Evolutionary conservation across 2,888 invertebrate genomes (phyloP), one percentile per base, ranked within the genome.

Genomic region (Lydus trimaculatus): DNA sequence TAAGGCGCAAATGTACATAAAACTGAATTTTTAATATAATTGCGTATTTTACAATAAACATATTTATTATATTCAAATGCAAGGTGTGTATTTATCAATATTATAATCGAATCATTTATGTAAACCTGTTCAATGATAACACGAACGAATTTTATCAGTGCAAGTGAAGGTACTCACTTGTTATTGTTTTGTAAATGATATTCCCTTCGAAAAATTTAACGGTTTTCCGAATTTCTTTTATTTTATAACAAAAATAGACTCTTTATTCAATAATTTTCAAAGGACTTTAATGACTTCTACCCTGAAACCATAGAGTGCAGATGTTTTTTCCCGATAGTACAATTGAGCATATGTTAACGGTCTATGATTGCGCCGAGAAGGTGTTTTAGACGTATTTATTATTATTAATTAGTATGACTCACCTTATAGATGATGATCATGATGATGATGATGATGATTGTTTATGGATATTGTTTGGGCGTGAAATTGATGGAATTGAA

Each of bases 401-500:
- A 70, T 64, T 70, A 70, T 70, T 70, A 70, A 70, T 70, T 70
- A 70, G 31, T 65, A 63, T 70, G 70, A 70, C 43, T 70, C 70
- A 70, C 65, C 70, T 28, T 28, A 28, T 23, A 56, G 56, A 36
- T 61, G 39, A n/a, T n/a, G n/a, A n/a, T n/a, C n/a, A 33, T 11
- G 33, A 33, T 7, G 63, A 63, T 17, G 36, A 56, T 36, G 69
- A 69, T 66, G 65, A 65, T 70, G 68, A 74, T 74, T 74, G 74
- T 74, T 72, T 74, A 72, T 72, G 70, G 43, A 72, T 69, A 67
- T 72, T 71, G 72, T 65, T 68, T 63, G 73, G 75, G 74, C 73
- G 75, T 72, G 71, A 66, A 61, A 74, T 43, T 60, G 66, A 75
- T 73, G 75, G 70, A 74, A 74, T 73, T 73, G 76, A 75, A 78